These are phyloP conservation scores for Formica selysi DNA, from an alignment of 1,140 invertebrate genomes.

Conservation along the genomic window DNA sequence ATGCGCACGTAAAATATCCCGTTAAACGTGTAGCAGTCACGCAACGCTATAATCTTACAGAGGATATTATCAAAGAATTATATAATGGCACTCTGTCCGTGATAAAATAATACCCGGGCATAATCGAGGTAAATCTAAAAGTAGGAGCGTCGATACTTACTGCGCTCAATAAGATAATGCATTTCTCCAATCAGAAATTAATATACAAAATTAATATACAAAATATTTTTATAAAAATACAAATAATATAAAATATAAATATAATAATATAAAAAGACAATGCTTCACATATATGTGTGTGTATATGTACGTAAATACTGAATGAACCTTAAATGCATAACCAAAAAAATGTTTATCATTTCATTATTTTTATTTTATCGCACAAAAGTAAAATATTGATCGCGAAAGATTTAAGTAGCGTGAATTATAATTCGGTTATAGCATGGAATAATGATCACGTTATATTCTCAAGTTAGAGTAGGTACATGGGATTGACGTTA, in stretches of 20 bases:
- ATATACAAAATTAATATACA: not conserved
- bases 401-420: not conserved
- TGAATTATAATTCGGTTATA: slow-evolving; percentile 22
- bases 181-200: not conserved
- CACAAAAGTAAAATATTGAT: not conserved
- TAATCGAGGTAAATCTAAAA: not conserved
- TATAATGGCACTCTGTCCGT: not conserved
- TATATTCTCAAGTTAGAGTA: not conserved
- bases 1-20: slow-evolving; percentile 53
- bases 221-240: not conserved
- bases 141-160: not conserved
- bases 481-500: slow-evolving; percentile 1
- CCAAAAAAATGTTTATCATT: slow-evolving; percentile 5
- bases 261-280: not conserved
- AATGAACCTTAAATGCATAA: not conserved
- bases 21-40: slow-evolving; percentile 48
- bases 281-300: not conserved
- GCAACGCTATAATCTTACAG: slow-evolving; percentile 46
- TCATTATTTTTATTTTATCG: not conserved
- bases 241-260: not conserved
- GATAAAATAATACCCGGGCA: not conserved
- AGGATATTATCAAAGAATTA: slow-evolving; percentile 33
- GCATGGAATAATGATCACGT: slow-evolving; percentile 28
- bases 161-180: not conserved
- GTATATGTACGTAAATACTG: not conserved